Conservation (phyloP, 2,113 vertebrate genomes). For the Pedionomus torquatus region DNA sequence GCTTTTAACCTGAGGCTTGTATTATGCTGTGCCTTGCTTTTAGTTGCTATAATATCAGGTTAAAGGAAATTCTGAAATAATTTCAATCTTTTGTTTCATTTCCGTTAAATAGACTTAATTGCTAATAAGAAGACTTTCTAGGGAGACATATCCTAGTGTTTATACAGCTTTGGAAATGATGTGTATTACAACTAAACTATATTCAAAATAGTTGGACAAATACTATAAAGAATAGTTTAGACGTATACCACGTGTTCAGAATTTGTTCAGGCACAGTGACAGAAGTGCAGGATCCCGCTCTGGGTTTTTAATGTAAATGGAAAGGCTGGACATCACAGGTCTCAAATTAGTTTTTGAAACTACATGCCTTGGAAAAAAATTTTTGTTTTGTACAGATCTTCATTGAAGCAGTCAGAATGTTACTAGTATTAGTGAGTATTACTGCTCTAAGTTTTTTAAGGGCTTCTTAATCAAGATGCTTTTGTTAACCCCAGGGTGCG, state of each 20-base stretch:
- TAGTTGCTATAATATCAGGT: slow-evolving; percentile 26
- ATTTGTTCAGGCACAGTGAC: background rate
- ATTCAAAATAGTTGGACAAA: background rate
- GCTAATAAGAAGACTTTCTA: background rate
- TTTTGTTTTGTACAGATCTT: background rate
- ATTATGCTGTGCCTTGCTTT: slow-evolving; percentile 72
- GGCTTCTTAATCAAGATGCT: background rate
- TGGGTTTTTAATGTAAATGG: background rate
- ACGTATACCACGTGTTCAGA: background rate
- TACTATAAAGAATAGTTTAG: background rate
- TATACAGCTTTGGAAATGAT: background rate
- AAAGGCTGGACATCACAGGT: background rate
- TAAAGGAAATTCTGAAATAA: background rate
- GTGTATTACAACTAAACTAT: background rate
- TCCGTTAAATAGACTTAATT: background rate
- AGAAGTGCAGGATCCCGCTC: background rate
- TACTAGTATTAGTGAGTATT: background rate
- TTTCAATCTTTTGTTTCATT: background rate
- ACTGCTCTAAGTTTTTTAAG: background rate
- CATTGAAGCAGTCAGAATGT: background rate
- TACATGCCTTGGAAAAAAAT: background rate
- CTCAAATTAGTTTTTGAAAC: background rate
- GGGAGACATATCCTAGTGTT: background rate
- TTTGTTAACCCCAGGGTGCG: background rate
- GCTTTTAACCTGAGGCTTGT: slow-evolving; percentile 48